Evolutionary conservation across 2,888 invertebrate genomes (phyloP).

Genomic region (Protonemura montana): DNA sequence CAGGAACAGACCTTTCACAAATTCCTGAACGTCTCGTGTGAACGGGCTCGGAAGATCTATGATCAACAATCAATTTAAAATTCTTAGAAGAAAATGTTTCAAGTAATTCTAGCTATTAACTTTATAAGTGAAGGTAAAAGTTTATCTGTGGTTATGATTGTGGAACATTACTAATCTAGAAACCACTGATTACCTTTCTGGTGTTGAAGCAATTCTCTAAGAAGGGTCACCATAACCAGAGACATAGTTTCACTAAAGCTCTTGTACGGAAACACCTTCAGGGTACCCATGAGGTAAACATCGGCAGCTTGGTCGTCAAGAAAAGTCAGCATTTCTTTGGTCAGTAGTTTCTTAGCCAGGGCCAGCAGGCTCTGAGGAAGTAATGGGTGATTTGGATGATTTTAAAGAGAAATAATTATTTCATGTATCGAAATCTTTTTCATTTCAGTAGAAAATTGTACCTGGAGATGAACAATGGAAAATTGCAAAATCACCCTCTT

Average conservation of each 20-base stretch:
- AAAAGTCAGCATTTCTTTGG: slow-evolving; percentile 81
- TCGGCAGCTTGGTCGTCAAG: slow-evolving; percentile 86
- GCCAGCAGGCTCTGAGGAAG: slow-evolving; percentile 74
- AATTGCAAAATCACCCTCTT: slow-evolving; percentile 73
- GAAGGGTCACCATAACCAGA: slow-evolving; percentile 88
- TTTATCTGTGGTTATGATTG: too few species aligned
- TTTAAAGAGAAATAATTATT: too few species aligned
- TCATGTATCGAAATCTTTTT: too few species aligned
- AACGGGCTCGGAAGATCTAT: slow-evolving; percentile 85
- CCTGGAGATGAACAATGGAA: slow-evolving; percentile 75
- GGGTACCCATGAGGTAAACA: slow-evolving; percentile 70
- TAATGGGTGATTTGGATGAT: background rate
- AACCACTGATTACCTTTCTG: slow-evolving; percentile 67
- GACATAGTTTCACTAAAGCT: slow-evolving; percentile 95
- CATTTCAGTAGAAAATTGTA: slow-evolving; percentile 46
- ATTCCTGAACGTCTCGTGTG: slow-evolving; percentile 91
- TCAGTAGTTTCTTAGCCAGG: slow-evolving; percentile 83
- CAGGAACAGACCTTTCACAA: slow-evolving; percentile 86
- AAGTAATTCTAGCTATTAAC: background rate
- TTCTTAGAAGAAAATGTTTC: slow-evolving; percentile 42
- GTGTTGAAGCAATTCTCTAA: slow-evolving; percentile 89
- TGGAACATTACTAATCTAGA: too few species aligned
- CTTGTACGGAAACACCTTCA: slow-evolving; percentile 87
- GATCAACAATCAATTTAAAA: too few species aligned
- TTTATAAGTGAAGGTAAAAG: background rate